Evolutionary conservation across 2,797 vertebrate genomes (phyloP).

Genomic region (Myotis vivesi): DNA sequence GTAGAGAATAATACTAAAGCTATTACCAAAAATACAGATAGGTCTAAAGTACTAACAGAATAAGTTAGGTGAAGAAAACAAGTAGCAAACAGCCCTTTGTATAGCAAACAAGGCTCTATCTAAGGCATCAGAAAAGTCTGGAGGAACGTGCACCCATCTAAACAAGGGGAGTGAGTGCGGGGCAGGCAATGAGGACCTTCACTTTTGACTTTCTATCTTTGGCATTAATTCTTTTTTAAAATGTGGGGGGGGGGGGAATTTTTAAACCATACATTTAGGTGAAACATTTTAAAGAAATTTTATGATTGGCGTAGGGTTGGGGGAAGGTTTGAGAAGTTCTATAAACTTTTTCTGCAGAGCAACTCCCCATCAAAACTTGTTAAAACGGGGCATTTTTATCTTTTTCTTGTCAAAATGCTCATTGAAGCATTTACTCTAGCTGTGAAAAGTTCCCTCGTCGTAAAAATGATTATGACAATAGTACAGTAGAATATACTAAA

Average conservation of each 20-base stretch:
- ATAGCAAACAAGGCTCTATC: background rate
- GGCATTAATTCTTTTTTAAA: background rate
- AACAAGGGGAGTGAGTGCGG: background rate
- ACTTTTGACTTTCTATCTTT: background rate
- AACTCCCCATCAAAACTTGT: background rate
- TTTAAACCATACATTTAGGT: background rate
- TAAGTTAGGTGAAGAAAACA: background rate
- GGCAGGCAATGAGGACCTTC: background rate
- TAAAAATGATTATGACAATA: background rate
- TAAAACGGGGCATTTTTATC: background rate
- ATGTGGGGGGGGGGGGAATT: background rate
- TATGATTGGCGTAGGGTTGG: background rate
- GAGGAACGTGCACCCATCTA: background rate
- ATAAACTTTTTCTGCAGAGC: background rate
- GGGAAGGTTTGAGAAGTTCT: background rate
- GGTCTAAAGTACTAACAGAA: background rate
- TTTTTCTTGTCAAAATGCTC: slow-evolving; percentile 24
- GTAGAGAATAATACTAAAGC: background rate
- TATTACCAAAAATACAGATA: background rate
- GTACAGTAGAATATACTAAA: background rate
- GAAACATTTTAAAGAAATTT: background rate
- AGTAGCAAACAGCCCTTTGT: background rate
- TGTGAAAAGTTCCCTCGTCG: background rate
- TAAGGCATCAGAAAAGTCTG: background rate
- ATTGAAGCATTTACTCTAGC: background rate